Base-by-base conservation (phyloP, 2,113 vertebrate species). In the Podocnemis expansa region DNA sequence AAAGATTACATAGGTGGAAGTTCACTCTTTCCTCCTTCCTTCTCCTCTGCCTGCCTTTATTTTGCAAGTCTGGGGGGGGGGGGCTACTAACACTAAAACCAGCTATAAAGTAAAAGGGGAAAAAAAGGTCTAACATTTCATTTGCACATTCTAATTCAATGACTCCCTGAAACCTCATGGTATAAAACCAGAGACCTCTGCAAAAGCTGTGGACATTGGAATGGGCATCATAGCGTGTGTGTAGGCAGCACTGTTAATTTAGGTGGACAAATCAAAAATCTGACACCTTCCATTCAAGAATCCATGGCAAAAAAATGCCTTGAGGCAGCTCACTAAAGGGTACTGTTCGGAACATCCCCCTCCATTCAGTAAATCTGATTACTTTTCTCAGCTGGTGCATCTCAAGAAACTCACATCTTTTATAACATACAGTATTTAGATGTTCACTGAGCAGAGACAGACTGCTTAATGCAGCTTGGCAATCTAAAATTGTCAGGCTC, bases 81-180 rank as follows among this genome's bases (percentile, higher is more conserved):
- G n/a, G n/a, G n/a, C n/a, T n/a, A n/a, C n/a, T n/a, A n/a, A n/a
- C n/a, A 54, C 16, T 51, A 84, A 89, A 95, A 70, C 8, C 34
- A 94, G 5, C 43, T 87, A 47, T 75, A 54, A 93, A 17, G 29
- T 70, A 70, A 91, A 96, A 60, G n/a, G n/a, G n/a, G n/a, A 78
- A 89, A 73, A 94, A 43, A 70, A 93, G n/a, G 34, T 83, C 80
- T 91, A 90, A 51, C 3, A 94, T 96, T 97, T 95, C 41, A 91
- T 96, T 95, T 95, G 11, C 75, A 79, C 31, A 89, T 10, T 63
- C 63, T 83, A 93, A 79, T 89, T 91, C 56, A 95, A 84, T 47
- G 8, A 83, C n/a, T 96, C 89, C 21, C 63, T 10, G 83, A 92
- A 93, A 81, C 1, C n/a, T 84, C 45, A 80, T 70, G 22, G 2